Evolutionary conservation across 2,113 vertebrate genomes (phyloP).

Genomic region (Machaerirhynchus nigripectus): DNA sequence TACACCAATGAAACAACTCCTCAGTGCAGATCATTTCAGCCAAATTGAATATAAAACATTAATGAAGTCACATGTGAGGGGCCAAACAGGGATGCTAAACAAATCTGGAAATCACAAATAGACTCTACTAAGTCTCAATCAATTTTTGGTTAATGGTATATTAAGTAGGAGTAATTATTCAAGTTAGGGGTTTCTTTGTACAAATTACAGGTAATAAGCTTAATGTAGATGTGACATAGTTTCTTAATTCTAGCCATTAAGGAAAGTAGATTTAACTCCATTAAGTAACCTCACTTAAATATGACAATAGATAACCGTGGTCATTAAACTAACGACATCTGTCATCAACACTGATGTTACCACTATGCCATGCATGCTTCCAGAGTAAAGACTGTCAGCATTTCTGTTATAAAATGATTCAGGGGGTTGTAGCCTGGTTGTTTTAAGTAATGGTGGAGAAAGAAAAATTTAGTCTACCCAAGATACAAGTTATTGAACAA

Average conservation of each 20-base stretch:
- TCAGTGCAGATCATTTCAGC: not conserved
- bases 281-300: constrained; percentile 44
- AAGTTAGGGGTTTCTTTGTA: constrained; percentile 41
- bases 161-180: constrained; percentile 46
- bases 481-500: not conserved
- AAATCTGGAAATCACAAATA: constrained; percentile 14
- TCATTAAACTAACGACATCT: constrained; percentile 61
- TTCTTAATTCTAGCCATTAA: constrained; percentile 65
- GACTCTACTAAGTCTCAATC: not conserved
- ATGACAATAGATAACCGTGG: constrained; percentile 38
- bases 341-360: constrained; percentile 24
- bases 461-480: not conserved
- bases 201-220: constrained; percentile 56
- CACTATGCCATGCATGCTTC: not conserved
- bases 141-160: constrained; percentile 41
- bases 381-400: not conserved
- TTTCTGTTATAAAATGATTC: not conserved
- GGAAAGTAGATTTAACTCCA: constrained; percentile 38
- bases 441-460: not conserved
- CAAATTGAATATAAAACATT: not conserved
- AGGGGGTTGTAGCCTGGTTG: not conserved
- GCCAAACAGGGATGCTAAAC: not conserved
- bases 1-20: not conserved
- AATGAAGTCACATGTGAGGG: not conserved
- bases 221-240: constrained; percentile 55